Base-by-base conservation (phyloP, 2,797 vertebrate genomes). In the Gambusia yucatana region DNA sequence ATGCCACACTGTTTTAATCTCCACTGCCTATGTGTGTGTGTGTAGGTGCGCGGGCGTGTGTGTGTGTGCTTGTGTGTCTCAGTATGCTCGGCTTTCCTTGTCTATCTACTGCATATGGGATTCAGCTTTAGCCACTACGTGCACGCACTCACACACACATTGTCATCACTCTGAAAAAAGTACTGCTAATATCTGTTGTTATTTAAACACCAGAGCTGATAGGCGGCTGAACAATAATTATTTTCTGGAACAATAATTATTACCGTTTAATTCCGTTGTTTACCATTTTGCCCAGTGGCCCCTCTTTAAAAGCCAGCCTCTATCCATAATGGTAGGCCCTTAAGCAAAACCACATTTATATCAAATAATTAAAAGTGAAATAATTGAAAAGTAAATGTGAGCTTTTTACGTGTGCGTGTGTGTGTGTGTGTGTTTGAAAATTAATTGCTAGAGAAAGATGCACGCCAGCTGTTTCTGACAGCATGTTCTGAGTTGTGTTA, bases 151-250 rank as follows among this genome's bases (percentile, higher is more conserved):
- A 76, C 44, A 76, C 59, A 77, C 75, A 75, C 78, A 69, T 46
- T 57, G 22, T 61, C 76, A 76, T 80, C 57, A 63, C 47, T 67
- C 16, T 57, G 28, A 39, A 43, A 78, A 83, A 84, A 84, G 76
- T 41, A 36, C 76, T 44, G 82, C 88, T 90, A 90, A 91, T 92
- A 87, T 88, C 80, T 74, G 72, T 91, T 92, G 89, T 94, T 96
- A 95, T 95, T 95, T 95, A 94, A 95, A 93, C 89, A 90, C 86
- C 87, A 89, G 80, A 74, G 88, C 84, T 92, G 93, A 92, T 94
- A 92, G 91, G 91, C 80, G 30, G 89, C 90, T 93, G 87, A 94
- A 88, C 91, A 95, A 95, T 96, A 96, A 95, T 94, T 94, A 95
- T 93, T 94, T 93, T 91, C 89, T 72, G 90, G 83, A 89, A 93